Evolutionary conservation across 1,140 invertebrate species (phyloP), one percentile per base, ranked within the genome.

Genomic region (Ctenoplectra terminalis): DNA sequence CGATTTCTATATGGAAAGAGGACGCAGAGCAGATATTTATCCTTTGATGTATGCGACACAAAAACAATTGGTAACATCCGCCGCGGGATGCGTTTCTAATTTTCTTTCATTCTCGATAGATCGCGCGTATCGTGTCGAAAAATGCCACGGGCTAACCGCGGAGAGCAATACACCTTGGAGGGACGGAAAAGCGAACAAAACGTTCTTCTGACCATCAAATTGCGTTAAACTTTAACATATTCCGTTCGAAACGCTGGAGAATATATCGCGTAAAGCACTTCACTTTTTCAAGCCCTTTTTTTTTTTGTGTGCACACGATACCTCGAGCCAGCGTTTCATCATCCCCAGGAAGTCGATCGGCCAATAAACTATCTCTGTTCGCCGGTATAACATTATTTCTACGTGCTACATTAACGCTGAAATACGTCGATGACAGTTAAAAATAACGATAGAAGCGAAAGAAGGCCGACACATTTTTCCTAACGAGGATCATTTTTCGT

Each of bases 161-260:
- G 5, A 23, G 1, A 31, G 20, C 29, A 43, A 54, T 56, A 29
- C 50, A 13, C n/a, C 8, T 58, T 17, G 20, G 23, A 15, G 54
- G 15, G 5, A 46, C n/a, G 46, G 37, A 29, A 34, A 37, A 17
- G 6, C 17, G 34, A 66, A 31, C 20, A 2, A 29, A 46, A 77
- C 20, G 26, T 58, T 58, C 20, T 26, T 54, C 0, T 20, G 8
- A 20, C 61, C 37, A 5, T 20, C 34, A 67, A 77, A 77, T 77
- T 69, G 52, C 74, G 50, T 69, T 67, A 58, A 69, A 77, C 8
- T 58, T 77, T 58, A 56, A 77, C 63, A 46, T 58, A 67, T 43
- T 43, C 48, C 34, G 5, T 31, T 77, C 63, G 29, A 46, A 34
- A 69, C 40, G 50, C 52, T 11, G 23, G 6, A 6, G 34, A 69